Conservation (phyloP, 2,797 vertebrate genomes). For the Xenops minutus region DNA sequence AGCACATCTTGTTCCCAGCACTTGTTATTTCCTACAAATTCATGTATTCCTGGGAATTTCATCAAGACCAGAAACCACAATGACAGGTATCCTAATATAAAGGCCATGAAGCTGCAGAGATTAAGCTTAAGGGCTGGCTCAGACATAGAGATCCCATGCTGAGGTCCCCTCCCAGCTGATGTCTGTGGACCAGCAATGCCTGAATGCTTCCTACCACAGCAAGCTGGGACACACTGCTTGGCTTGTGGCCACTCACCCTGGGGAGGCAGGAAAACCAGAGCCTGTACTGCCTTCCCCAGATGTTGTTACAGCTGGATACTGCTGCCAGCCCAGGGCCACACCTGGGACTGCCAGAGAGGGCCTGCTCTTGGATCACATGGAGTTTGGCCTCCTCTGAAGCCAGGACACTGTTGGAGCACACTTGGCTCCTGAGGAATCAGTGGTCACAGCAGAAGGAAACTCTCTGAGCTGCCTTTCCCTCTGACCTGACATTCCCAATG, state of each 20-base stretch:
- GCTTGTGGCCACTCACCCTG: background rate
- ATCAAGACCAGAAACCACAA: background rate
- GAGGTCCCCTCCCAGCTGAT: background rate
- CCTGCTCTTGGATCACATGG: background rate
- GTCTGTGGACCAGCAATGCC: background rate
- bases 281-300: background rate
- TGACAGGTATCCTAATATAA: background rate
- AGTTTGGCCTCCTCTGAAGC: background rate
- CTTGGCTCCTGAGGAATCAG: background rate
- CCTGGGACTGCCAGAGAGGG: background rate
- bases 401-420: background rate
- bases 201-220: accelerated
- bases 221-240: background rate
- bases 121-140: background rate
- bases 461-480: background rate
- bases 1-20: background rate
- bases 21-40: background rate
- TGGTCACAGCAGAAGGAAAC: background rate
- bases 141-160: background rate
- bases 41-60: background rate
- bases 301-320: background rate
- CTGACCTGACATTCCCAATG: background rate
- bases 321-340: background rate
- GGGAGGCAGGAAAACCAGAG: background rate
- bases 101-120: background rate